Percentiles rank a stretch among this genome's conserved stretches.
Evolutionary conservation across 2,113 vertebrate genomes (phyloP).

Genomic region (Tenrec ecaudatus): DNA sequence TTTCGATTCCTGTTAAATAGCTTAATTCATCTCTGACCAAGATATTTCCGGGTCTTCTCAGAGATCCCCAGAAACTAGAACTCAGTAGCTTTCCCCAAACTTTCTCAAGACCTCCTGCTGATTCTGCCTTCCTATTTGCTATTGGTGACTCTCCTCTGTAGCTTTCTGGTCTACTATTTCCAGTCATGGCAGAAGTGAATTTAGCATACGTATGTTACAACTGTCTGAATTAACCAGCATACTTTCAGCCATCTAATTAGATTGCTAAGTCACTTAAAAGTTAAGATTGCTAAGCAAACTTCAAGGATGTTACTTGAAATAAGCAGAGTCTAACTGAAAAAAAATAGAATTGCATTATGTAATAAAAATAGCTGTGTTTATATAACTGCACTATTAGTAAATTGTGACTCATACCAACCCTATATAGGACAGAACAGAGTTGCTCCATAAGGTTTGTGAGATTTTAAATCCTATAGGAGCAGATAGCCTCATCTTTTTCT

Average conservation of each 20-base stretch:
- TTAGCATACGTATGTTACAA: background rate
- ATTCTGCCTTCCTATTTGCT: background rate
- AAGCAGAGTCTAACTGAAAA: background rate
- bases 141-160: background rate
- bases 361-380: background rate
- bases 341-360: background rate
- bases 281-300: background rate
- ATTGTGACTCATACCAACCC: background rate
- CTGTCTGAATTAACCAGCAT: conserved; percentile 34
- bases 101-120: background rate
- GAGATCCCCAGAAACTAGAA: background rate
- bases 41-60: background rate
- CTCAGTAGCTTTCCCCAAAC: background rate
- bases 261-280: background rate
- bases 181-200: background rate
- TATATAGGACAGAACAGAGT: too few species aligned
- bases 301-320: background rate
- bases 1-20: background rate
- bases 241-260: background rate
- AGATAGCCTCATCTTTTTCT: too few species aligned
- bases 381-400: background rate
- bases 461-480: too few species aligned
- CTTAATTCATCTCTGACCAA: background rate
- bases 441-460: too few species aligned
- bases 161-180: background rate